These are phyloP conservation scores for Ptyas mucosa DNA, from an alignment of 2,113 vertebrate species.

Conservation along the genomic window DNA sequence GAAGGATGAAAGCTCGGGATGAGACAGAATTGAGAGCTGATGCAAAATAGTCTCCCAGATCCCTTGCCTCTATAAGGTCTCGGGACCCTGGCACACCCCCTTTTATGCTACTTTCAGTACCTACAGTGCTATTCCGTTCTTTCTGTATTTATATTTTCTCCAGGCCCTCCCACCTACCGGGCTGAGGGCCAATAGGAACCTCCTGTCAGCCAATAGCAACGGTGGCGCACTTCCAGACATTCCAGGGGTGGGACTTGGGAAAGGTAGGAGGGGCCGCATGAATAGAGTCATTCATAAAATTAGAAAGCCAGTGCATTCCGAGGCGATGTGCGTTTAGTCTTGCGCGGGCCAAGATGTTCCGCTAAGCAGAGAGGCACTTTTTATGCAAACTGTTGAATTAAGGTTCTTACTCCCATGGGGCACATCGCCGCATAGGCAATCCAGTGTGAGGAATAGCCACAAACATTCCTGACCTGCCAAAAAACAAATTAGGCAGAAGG, in stretches of 20 bases:
- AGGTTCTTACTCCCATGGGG: neutral
- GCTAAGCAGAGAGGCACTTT: neutral
- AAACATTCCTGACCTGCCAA: neutral
- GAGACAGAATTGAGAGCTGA: neutral
- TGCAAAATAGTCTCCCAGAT: neutral
- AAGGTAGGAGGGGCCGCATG: slow-evolving; percentile 56
- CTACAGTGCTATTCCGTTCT: slow-evolving; percentile 7
- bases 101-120: neutral
- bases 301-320: slow-evolving; percentile 71
- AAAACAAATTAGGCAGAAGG: neutral
- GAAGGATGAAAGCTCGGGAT: neutral
- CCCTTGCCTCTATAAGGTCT: neutral
- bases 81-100: neutral
- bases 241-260: slow-evolving; percentile 24
- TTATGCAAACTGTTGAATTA: neutral
- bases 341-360: neutral
- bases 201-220: slow-evolving; percentile 60
- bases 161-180: slow-evolving; percentile 57
- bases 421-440: neutral
- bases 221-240: slow-evolving; percentile 45
- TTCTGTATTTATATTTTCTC: slow-evolving; percentile 23
- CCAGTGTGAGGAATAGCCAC: slow-evolving; percentile 14
- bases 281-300: slow-evolving; percentile 82
- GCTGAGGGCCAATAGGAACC: slow-evolving; percentile 3
- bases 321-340: slow-evolving; percentile 42